phyloP scores from a whole-genome alignment of 2,113 vertebrate species.

The Mus pahari region DNA sequence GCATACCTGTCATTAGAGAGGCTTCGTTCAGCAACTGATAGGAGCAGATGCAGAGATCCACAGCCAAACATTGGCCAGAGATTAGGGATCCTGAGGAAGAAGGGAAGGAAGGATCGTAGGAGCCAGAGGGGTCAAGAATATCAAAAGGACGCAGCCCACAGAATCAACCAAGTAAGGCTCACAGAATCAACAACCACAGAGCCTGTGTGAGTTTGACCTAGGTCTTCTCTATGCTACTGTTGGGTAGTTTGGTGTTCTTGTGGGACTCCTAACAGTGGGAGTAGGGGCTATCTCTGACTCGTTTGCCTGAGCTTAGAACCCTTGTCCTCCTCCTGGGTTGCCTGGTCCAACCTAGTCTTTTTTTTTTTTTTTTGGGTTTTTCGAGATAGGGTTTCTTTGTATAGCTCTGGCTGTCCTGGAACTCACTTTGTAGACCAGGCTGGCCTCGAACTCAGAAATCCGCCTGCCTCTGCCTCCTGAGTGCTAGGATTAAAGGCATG shows the following conservation, averaged over 20 bases:
- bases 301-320: background rate
- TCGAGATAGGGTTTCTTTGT: too few relatives aligned
- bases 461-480: too few relatives aligned
- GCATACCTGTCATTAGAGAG: background rate
- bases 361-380: too few relatives aligned
- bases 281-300: background rate
- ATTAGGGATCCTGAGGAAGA: background rate
- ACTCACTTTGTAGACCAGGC: too few relatives aligned
- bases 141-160: background rate
- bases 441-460: too few relatives aligned
- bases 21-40: background rate
- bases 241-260: background rate
- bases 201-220: background rate
- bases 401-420: too few relatives aligned
- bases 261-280: background rate
- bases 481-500: too few relatives aligned
- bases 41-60: background rate
- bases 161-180: background rate
- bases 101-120: background rate
- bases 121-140: background rate
- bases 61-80: background rate
- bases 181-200: background rate
- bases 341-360: background rate
- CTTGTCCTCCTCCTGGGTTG: background rate
- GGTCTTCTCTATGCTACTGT: background rate